Evolutionary conservation across 2,888 invertebrate species (phyloP).

Genomic region (Luperina nickerlii): DNA sequence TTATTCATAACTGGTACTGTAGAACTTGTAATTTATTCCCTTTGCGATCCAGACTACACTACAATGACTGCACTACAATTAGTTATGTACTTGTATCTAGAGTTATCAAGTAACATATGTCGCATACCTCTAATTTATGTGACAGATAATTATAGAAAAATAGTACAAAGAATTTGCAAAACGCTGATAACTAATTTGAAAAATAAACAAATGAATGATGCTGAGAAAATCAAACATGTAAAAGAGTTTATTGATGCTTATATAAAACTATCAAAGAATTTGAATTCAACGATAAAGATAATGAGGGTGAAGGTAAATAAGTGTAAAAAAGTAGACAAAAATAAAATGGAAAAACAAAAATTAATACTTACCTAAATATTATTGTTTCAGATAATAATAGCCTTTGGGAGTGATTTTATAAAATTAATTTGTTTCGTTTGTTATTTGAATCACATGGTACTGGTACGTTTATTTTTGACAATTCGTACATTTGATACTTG

Average conservation of each 20-base stretch:
- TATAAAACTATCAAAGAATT: neutral
- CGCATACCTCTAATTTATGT: conserved; percentile 1
- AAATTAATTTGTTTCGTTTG: neutral
- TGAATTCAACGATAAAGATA: neutral
- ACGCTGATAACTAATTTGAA: conserved; percentile 8
- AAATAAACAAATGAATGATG: neutral
- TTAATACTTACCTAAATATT: neutral
- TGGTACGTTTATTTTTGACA: neutral
- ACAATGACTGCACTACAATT: rapidly evolving
- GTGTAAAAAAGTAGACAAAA: too few species aligned
- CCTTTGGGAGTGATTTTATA: neutral
- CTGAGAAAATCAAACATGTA: conserved; percentile 14
- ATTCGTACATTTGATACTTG: too few species aligned
- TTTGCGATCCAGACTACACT: rapidly evolving
- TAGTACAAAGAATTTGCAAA: neutral
- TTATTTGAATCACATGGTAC: rapidly evolving
- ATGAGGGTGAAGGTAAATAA: conserved; percentile 20
- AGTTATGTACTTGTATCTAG: neutral
- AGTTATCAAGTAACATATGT: neutral
- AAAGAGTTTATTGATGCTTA: neutral
- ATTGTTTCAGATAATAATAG: conserved; percentile 20
- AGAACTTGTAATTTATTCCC: too few species aligned
- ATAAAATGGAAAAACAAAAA: neutral
- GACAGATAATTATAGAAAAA: conserved; percentile 23
- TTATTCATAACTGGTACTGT: neutral